Percentiles rank a stretch among this genome's conserved stretches.
Conservation (phyloP, 1,140 invertebrate genomes). For the Aphelinus certus region DNA sequence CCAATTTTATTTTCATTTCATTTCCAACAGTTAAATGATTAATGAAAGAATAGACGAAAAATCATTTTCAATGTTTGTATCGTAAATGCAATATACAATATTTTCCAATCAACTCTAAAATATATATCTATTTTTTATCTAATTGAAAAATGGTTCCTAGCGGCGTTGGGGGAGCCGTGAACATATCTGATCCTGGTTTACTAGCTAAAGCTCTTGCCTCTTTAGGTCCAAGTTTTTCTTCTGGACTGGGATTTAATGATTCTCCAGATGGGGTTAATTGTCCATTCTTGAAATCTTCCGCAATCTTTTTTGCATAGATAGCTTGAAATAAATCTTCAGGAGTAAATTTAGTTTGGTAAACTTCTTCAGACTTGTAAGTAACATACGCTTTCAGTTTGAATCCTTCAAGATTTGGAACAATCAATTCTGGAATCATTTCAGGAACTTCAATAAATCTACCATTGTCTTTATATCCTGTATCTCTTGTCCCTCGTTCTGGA, state of each 20-base stretch:
- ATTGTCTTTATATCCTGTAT: slow-evolving; percentile 67
- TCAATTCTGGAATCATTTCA: slow-evolving; percentile 92
- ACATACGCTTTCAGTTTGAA: slow-evolving; percentile 92
- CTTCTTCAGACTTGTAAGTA: slow-evolving; percentile 80
- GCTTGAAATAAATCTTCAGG: slow-evolving; percentile 85
- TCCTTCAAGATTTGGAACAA: slow-evolving; percentile 87
- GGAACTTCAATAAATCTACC: slow-evolving; percentile 74
- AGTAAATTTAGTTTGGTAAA: slow-evolving; percentile 83
- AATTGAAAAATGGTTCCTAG: slow-evolving; percentile 1
- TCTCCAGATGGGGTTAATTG: slow-evolving; percentile 76
- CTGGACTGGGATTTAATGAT: slow-evolving; percentile 75
- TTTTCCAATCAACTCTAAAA: neutral
- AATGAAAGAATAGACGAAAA: no score
- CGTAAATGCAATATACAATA: no score
- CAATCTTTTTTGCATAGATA: slow-evolving; percentile 84
- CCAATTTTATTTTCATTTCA: no score
- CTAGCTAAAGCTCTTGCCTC: slow-evolving; percentile 75
- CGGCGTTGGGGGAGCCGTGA: slow-evolving; percentile 53
- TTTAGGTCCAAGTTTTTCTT: slow-evolving; percentile 77
- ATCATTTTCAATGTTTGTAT: no score
- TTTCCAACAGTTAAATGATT: no score
- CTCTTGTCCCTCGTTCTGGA: slow-evolving; percentile 73
- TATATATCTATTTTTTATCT: neutral
- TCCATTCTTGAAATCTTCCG: slow-evolving; percentile 77
- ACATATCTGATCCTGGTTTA: slow-evolving; percentile 83